phyloP scores from a whole-genome alignment of 2,113 vertebrate species.

The Carassius carassius region DNA sequence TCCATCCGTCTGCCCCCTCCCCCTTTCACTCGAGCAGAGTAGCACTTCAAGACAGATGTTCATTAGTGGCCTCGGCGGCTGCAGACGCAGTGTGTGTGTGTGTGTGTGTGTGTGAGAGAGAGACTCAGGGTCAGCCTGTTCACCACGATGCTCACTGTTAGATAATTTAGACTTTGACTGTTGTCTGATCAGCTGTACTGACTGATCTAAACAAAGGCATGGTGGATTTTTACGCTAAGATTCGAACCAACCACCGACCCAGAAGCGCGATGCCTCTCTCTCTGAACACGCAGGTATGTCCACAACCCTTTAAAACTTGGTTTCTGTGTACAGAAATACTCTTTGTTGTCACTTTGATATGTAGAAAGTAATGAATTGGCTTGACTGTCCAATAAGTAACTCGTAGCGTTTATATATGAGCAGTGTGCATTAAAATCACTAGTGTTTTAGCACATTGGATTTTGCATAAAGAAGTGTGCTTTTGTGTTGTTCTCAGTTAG shows the following conservation, averaged over 20 bases:
- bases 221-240: conserved; percentile 54
- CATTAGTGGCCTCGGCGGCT: conserved; percentile 61
- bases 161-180: conserved; percentile 5
- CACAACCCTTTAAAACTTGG: neutral
- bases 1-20: conserved; percentile 2
- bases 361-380: neutral
- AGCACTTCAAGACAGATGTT: conserved; percentile 67
- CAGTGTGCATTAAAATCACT: neutral
- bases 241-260: conserved; percentile 41
- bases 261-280: conserved; percentile 44
- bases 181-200: conserved; percentile 25
- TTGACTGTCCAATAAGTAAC: neutral
- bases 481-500: neutral
- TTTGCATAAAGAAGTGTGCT: neutral
- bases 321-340: neutral
- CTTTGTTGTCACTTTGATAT: neutral
- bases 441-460: neutral
- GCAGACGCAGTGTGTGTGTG: conserved; percentile 55
- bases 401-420: neutral
- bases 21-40: conserved; percentile 44
- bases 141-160: neutral
- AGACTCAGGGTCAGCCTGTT: neutral
- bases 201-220: conserved; percentile 38
- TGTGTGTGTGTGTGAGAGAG: neutral
- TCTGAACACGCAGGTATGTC: conserved; percentile 51